Evolutionary conservation across 2,113 vertebrate species (phyloP).

Genomic region (Ammodytes dubius): DNA sequence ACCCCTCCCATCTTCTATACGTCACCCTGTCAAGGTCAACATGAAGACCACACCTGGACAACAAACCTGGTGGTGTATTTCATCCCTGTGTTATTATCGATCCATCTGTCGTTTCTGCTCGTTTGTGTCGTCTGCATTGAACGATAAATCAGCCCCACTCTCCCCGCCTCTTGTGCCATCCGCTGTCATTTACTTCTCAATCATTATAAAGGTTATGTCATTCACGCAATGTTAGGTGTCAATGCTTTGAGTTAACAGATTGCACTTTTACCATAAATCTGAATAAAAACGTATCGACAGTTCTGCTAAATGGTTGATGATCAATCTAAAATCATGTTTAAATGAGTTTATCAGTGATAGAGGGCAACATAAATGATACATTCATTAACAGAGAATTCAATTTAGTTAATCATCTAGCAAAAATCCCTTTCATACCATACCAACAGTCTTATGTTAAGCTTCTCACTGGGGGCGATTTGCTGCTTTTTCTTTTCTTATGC

Average conservation of each 20-base stretch:
- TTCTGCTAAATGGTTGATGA: background rate
- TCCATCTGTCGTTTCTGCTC: background rate
- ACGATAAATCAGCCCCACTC: background rate
- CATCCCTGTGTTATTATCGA: background rate
- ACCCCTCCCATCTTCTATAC: background rate
- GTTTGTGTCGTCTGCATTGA: background rate
- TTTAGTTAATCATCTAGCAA: no score
- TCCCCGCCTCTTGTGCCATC: background rate
- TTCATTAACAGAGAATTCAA: no score
- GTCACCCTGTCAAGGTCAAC: constrained; percentile 58
- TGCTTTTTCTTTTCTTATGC: no score
- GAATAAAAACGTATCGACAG: background rate
- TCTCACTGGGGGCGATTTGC: no score
- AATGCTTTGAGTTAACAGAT: background rate
- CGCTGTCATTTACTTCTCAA: background rate
- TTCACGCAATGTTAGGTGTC: background rate
- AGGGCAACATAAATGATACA: no score
- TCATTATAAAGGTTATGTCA: no score
- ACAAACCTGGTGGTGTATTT: background rate
- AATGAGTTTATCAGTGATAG: background rate
- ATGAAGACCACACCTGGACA: constrained; percentile 26
- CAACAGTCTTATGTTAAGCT: no score
- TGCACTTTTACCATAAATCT: background rate
- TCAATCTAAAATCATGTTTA: background rate
- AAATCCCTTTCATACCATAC: no score